These are phyloP conservation scores for Diglossa cyanea DNA, from an alignment of 2,797 vertebrate genomes.

Conservation along the genomic window DNA sequence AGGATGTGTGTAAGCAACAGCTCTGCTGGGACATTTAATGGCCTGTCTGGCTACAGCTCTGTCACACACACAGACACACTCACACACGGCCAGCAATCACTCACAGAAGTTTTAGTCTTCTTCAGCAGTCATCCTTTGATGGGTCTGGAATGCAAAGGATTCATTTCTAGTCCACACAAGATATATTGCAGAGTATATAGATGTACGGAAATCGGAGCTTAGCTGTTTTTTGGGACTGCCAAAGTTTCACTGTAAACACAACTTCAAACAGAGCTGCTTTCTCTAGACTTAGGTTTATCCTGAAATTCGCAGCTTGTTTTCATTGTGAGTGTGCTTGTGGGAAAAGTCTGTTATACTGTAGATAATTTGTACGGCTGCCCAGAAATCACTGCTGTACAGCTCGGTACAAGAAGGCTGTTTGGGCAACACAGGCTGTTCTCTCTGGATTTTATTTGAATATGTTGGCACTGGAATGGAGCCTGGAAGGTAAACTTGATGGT, in stretches of 20 bases:
- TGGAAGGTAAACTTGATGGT: constrained; percentile 29
- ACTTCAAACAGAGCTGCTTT: constrained; percentile 61
- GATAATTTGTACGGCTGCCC: background rate
- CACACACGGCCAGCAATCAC: background rate
- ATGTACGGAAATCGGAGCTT: constrained; percentile 60
- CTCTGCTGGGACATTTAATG: constrained; percentile 32
- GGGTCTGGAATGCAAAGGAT: constrained; percentile 50
- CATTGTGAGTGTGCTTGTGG: constrained; percentile 40
- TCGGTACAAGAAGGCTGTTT: background rate
- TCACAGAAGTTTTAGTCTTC: constrained; percentile 60
- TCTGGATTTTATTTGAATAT: constrained; percentile 24
- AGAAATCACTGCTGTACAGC: background rate
- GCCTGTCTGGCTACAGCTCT: constrained; percentile 38
- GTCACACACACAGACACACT: background rate
- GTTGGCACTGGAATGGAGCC: constrained; percentile 34
- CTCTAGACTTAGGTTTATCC: constrained; percentile 25
- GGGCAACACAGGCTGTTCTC: constrained; percentile 32
- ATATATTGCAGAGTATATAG: constrained; percentile 64
- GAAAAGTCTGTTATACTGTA: background rate
- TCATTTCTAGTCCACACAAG: constrained; percentile 57
- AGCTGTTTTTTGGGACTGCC: constrained; percentile 61
- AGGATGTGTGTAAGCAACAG: constrained; percentile 31
- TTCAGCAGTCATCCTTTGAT: constrained; percentile 52
- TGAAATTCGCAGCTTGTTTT: constrained; percentile 45
- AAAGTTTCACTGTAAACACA: constrained; percentile 66